Percentiles rank a stretch among this genome's conserved stretches.
phyloP scores from a whole-genome alignment of 2,888 invertebrate genomes.

The Ectemnius continuus region DNA sequence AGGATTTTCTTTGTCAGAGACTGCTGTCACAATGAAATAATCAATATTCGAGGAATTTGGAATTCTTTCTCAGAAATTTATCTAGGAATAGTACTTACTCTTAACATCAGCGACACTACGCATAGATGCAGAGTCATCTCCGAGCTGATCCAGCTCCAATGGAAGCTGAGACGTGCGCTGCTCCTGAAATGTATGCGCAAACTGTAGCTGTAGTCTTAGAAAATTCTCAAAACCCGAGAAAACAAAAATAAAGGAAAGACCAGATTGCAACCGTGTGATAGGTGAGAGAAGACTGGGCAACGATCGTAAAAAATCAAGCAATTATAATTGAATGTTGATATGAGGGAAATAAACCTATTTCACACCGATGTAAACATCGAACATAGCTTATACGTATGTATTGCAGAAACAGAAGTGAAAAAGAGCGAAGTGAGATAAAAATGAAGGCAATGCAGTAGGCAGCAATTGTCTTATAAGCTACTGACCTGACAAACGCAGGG shows the following conservation, averaged over 20 bases:
- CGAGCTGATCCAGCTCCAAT: conserved; percentile 88
- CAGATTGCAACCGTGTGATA: no score
- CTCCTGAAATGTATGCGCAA: conserved; percentile 82
- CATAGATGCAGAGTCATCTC: conserved; percentile 92
- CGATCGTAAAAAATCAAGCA: no score
- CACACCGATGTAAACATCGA: no score
- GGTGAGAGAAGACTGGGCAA: no score
- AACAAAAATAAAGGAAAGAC: no score
- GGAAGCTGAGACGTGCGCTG: conserved; percentile 93
- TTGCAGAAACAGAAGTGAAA: no score
- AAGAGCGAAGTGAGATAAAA: no score
- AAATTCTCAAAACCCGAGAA: no score
- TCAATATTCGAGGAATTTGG: not conserved
- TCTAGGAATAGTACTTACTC: conserved; percentile 77
- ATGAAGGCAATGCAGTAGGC: conserved; percentile 15
- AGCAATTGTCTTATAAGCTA: conserved; percentile 57
- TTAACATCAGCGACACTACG: conserved; percentile 91
- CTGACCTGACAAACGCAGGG: conserved; percentile 79
- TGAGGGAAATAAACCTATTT: no score
- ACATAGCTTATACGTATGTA: no score
- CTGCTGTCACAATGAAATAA: conserved; percentile 55
- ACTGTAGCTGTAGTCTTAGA: no score
- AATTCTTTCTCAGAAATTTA: not conserved
- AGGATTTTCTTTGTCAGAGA: conserved; percentile 77
- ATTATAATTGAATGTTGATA: no score